A percentile compares a stretch with the other conserved stretches of the same genome.
phyloP scores from a whole-genome alignment of 2,888 invertebrate species.

The Blomia tropicalis region DNA sequence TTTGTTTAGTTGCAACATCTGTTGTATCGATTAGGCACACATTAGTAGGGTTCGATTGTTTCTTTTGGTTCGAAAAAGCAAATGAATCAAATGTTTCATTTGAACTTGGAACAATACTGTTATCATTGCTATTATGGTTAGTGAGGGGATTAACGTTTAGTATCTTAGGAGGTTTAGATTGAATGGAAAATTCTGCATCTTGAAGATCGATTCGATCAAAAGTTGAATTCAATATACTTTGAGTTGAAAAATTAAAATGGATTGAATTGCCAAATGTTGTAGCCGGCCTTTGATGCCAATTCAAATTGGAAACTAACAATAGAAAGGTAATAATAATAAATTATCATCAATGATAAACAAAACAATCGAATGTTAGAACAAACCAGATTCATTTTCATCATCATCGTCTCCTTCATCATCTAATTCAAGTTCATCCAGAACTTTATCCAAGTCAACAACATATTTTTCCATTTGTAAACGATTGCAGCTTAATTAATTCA shows the following conservation, averaged over 20 bases:
- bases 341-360: constrained; percentile 7
- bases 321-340: neutral
- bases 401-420: constrained; percentile 45
- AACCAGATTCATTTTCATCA: too few species aligned
- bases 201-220: neutral
- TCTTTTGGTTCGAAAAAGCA: too few species aligned
- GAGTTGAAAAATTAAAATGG: neutral
- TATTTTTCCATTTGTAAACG: constrained; percentile 44
- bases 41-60: too few species aligned
- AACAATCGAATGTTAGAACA: too few species aligned
- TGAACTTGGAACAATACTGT: too few species aligned
- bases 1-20: neutral
- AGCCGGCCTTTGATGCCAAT: too few species aligned
- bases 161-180: constrained; percentile 7
- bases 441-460: constrained; percentile 61
- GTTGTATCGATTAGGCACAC: neutral
- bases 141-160: constrained; percentile 3
- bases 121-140: too few species aligned
- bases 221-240: neutral
- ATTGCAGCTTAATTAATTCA: too few species aligned
- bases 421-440: constrained; percentile 64
- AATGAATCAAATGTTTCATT: too few species aligned
- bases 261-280: too few species aligned
- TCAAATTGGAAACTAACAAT: too few species aligned
- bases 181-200: constrained; percentile 15